Evolutionary conservation across 2,113 vertebrate species (phyloP).

Genomic region (Microtus montanus): DNA sequence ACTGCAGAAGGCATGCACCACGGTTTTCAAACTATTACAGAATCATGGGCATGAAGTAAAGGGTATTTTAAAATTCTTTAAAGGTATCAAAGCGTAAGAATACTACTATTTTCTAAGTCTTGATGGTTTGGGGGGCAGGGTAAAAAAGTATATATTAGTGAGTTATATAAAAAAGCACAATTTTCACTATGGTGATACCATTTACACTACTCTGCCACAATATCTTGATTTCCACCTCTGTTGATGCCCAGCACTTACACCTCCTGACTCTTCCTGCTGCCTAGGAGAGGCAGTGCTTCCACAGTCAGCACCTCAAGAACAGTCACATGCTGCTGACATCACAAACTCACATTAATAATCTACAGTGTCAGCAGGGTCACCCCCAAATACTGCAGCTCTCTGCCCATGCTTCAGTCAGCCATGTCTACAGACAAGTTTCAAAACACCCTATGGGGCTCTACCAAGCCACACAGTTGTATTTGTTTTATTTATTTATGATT

Average conservation of each 20-base stretch:
- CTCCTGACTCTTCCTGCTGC: neutral
- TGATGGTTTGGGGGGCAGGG: neutral
- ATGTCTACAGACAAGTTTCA: slow-evolving; percentile 12
- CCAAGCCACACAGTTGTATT: neutral
- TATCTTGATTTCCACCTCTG: neutral
- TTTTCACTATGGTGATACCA: neutral
- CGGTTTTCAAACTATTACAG: neutral
- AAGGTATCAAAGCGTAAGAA: neutral
- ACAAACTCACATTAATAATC: neutral
- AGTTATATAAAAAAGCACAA: neutral
- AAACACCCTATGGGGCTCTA: neutral
- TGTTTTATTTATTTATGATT: slow-evolving; percentile 45
- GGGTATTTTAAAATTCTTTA: neutral
- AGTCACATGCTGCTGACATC: neutral
- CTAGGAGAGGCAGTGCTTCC: neutral
- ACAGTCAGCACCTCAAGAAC: neutral
- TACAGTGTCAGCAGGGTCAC: neutral
- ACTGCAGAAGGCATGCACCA: neutral
- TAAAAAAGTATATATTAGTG: neutral
- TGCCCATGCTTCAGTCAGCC: neutral
- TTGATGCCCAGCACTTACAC: neutral
- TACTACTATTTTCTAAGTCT: neutral
- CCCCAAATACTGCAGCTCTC: neutral
- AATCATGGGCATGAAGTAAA: neutral
- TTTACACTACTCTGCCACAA: neutral